These are phyloP conservation scores for Tubulanus polymorphus DNA, from an alignment of 2,888 invertebrate species.

Conservation along the genomic window DNA sequence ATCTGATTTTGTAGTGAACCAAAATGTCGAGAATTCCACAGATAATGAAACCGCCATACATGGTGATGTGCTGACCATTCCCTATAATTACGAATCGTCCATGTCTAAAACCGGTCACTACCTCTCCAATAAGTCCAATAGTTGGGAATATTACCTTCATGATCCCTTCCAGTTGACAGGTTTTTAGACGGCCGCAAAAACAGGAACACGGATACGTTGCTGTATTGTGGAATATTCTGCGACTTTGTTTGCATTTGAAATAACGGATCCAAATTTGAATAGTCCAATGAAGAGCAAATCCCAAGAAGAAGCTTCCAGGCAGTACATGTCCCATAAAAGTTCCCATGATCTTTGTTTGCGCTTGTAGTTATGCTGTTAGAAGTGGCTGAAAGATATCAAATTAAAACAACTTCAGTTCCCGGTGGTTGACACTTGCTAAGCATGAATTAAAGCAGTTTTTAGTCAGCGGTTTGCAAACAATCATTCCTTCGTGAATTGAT, in stretches of 20 bases:
- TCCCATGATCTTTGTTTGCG: no score
- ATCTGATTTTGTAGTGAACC: conserved; percentile 38
- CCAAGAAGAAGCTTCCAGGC: conserved; percentile 53
- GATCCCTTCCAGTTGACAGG: conserved; percentile 32
- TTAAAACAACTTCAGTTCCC: no score
- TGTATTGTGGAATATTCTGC: conserved; percentile 27
- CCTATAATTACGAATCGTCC: conserved; percentile 47
- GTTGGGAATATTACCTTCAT: conserved; percentile 32
- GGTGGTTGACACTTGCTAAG: no score
- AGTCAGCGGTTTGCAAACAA: no score
- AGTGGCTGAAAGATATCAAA: no score
- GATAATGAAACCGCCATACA: conserved; percentile 57
- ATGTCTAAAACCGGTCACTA: conserved; percentile 47
- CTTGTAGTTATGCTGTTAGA: no score
- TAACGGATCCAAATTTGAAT: conserved; percentile 35
- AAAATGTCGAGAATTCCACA: conserved; percentile 53
- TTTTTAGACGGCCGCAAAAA: conserved; percentile 27
- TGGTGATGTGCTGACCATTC: conserved; percentile 58
- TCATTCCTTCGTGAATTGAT: no score
- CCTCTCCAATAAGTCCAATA: conserved; percentile 48
- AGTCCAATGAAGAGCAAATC: conserved; percentile 45
- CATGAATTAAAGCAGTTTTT: no score
- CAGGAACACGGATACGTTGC: conserved; percentile 31
- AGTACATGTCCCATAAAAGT: conserved; percentile 54
- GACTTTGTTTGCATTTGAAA: conserved; percentile 27